Evolutionary conservation across 1,140 invertebrate genomes (phyloP), one percentile per base, ranked within the genome.

Genomic region (Pemphigus obesinymphae): DNA sequence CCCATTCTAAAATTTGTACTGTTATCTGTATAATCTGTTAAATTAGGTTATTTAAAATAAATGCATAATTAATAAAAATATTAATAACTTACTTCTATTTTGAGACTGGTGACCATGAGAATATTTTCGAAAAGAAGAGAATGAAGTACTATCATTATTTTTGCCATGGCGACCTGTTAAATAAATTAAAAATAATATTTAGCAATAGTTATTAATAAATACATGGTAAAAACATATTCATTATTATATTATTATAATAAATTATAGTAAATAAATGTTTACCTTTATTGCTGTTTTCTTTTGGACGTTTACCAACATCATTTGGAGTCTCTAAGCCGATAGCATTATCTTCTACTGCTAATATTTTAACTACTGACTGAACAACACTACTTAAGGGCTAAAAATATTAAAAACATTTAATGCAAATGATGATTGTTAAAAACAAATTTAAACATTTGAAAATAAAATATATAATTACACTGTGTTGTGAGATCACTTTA

Each of bases 291-390:
- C n/a, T 68, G 55, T 70, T 83, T 45, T 73, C 80, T 43, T 55
- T 81, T 2, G 94, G 93, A 83, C 93, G 87, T 86, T 94, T 92
- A 1, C 94, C 94, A 82, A 95, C 92, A 2, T 93, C 93, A 61
- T 89, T 86, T 1, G 93, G 93, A 85, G 94, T 92, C 82, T 90
- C 89, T 1, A 95, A 86, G 2, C 92, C 92, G 13, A 91, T 88
- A 23, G 90, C 89, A 83, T 91, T 90, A 85, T 95, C 94, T 85
- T 95, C 93, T 20, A 89, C 90, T 10, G 90, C 91, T 23, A 96
- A 86, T 0, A 94, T 90, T 72, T 90, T 88, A 0, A 93, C 91
- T 17, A 94, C 87, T 0, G 91, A 90, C 82, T 89, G 90, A 1
- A 95, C 87, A 26, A 95, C 91, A 85, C 90, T 89, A 84, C 95